Evolutionary conservation across 53 echinoderm and acorn worm genomes (phyloP), one percentile per base, ranked within the genome.

Genomic region (Henricia sp.): DNA sequence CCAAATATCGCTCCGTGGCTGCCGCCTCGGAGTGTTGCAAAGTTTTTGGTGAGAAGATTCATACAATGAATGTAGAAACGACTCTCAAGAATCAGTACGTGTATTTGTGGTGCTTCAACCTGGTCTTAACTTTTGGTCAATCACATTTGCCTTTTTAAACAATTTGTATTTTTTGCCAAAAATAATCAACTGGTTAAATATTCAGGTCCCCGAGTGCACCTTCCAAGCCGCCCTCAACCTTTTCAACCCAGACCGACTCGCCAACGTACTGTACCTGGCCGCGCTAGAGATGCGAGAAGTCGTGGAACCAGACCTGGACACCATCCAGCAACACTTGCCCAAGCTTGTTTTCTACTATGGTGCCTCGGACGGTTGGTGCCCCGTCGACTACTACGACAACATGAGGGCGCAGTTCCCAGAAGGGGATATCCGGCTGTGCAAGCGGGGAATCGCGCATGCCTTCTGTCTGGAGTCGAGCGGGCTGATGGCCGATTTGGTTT

Each of bases 341-440:
- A 95, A 92, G 66, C 85, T 97, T 12, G 50, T 92, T 50, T 85
- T 97, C 67, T 97, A 97, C 80, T 97, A 94, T 58, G 94, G 97
- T 3, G 82, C 88, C 29, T 82, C 83, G 59, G 97, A 97, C 44
- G 71, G 83, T 24, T 97, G 97, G 97, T 92, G 92, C 52, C 97
- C 97, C 23, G 83, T 90, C 62, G 83, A 83, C 35, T 95, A 86
- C 77, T 92, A 94, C 43, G 56, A 89, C 32, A 85, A 88, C 66
- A 86, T 92, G 90, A 91, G 80, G 40, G 70, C 34, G 39, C 37
- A 66, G 27, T 95, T 92, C 24, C 97, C 97, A 5, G 92, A 92
- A 44, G 97, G 92, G 21, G 90, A 89, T 32, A 76, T 97, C 48
- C 76, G 95, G 50, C 65, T 97, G 26, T 95, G 94, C 70, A 76